phyloP scores from a whole-genome alignment of 1,140 invertebrate species.

The Dinoponera quadriceps region DNA sequence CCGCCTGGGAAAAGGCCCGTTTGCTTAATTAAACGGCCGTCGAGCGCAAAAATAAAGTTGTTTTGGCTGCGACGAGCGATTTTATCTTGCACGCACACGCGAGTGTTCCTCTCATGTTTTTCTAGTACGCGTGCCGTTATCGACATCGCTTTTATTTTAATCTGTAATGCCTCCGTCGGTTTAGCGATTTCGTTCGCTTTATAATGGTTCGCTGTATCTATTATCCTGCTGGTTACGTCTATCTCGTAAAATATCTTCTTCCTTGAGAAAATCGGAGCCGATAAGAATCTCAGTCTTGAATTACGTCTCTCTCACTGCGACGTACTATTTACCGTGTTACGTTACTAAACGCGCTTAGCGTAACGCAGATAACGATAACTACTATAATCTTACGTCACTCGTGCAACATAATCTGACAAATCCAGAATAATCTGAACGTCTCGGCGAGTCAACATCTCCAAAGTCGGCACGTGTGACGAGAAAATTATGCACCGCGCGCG shows the following conservation, averaged over 20 bases:
- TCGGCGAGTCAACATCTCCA: constrained; percentile 27
- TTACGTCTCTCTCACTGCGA: constrained; percentile 10
- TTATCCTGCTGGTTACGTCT: too few species aligned
- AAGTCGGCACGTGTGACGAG: constrained; percentile 44
- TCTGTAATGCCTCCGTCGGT: neutral
- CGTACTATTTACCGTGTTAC: constrained; percentile 11
- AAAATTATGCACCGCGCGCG: constrained; percentile 35
- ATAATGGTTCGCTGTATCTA: neutral
- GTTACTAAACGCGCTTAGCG: neutral
- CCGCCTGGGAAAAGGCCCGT: neutral
- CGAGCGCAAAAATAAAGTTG: constrained; percentile 43
- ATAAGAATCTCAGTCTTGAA: constrained; percentile 8
- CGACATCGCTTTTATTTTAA: neutral
- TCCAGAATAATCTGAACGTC: constrained; percentile 24
- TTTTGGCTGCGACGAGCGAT: constrained; percentile 27
- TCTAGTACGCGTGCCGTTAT: neutral
- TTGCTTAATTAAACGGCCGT: constrained; percentile 45
- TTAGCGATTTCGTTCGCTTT: neutral
- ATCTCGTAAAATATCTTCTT: too few species aligned
- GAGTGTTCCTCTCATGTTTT: neutral
- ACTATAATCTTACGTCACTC: constrained; percentile 26
- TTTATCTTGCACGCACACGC: constrained; percentile 35
- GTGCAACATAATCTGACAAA: constrained; percentile 35
- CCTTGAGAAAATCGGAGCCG: too few species aligned
- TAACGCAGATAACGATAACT: neutral